Evolutionary conservation across 2,888 invertebrate species (phyloP).

Genomic region (Atethmia centrago): DNA sequence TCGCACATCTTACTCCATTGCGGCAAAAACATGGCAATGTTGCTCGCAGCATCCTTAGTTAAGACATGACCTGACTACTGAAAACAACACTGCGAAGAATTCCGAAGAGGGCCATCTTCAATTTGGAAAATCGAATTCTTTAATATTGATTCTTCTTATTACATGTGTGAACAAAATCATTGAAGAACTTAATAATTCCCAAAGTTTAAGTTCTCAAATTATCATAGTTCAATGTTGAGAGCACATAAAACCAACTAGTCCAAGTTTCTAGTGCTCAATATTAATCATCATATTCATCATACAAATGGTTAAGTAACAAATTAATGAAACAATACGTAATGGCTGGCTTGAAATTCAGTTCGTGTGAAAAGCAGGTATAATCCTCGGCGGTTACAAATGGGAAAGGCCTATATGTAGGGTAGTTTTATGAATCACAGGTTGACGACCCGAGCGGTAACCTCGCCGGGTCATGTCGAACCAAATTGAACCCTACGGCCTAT

Average conservation of each 20-base stretch:
- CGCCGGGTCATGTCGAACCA: slow-evolving; percentile 49
- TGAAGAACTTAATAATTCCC: neutral
- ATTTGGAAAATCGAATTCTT: slow-evolving; percentile 25
- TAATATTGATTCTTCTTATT: slow-evolving; percentile 1
- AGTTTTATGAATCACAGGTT: slow-evolving; percentile 83
- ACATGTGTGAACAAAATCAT: neutral
- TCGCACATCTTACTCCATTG: slow-evolving; percentile 82
- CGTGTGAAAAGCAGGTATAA: slow-evolving; percentile 71
- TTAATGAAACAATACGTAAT: slow-evolving; percentile 60
- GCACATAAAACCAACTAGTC: neutral
- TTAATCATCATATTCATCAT: slow-evolving; percentile 43
- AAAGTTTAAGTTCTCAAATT: neutral
- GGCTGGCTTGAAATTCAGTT: slow-evolving; percentile 59
- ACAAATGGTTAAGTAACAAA: slow-evolving; percentile 63
- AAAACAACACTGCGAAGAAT: slow-evolving; percentile 51
- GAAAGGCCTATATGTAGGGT: slow-evolving; percentile 78
- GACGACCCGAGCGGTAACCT: slow-evolving; percentile 79
- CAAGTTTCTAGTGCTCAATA: neutral
- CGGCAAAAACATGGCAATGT: slow-evolving; percentile 85
- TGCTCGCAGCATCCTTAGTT: slow-evolving; percentile 78
- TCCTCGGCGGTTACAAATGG: slow-evolving; percentile 73
- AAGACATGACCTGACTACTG: slow-evolving; percentile 69
- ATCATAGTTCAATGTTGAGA: neutral
- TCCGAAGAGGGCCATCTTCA: neutral
- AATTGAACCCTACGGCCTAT: slow-evolving; percentile 53